phyloP scores from a whole-genome alignment of 2,888 invertebrate genomes.

The Microctonus hyperodae region DNA sequence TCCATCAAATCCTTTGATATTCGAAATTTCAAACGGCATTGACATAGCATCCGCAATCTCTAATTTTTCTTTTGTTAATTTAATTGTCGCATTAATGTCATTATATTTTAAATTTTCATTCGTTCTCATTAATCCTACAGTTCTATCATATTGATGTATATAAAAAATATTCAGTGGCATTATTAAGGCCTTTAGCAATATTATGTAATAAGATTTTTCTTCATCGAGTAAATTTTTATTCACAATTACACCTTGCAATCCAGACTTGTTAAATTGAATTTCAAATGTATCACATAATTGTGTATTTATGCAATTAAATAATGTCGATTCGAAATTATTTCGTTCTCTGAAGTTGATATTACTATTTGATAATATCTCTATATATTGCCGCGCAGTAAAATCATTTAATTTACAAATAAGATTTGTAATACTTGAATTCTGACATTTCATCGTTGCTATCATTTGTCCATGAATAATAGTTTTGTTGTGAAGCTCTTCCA shows the following conservation, averaged over 20 bases:
- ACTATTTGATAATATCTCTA: not conserved
- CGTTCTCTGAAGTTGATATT: not conserved
- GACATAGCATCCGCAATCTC: not conserved
- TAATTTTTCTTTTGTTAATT: not conserved
- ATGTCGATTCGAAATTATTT: not conserved
- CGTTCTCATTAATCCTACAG: not conserved
- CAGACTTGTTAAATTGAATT: not conserved
- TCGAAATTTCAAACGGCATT: not conserved
- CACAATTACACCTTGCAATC: not conserved
- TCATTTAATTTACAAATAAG: conserved; percentile 22
- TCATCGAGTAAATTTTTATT: not conserved
- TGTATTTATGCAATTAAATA: not conserved
- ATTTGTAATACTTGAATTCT: conserved; percentile 22
- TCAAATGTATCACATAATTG: not conserved
- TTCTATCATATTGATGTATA: not conserved
- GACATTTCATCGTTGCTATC: conserved; percentile 21
- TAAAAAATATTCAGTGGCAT: not conserved
- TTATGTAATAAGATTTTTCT: not conserved
- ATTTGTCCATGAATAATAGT: conserved; percentile 13
- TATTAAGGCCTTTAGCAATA: not conserved
- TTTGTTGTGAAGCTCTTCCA: conserved; percentile 19
- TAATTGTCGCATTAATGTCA: not conserved
- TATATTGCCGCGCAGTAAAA: conserved; percentile 6
- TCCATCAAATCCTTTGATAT: not conserved
- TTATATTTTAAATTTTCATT: not conserved